Conservation (phyloP, 2,113 vertebrate species). For the Brachionichthys hirsutus region DNA sequence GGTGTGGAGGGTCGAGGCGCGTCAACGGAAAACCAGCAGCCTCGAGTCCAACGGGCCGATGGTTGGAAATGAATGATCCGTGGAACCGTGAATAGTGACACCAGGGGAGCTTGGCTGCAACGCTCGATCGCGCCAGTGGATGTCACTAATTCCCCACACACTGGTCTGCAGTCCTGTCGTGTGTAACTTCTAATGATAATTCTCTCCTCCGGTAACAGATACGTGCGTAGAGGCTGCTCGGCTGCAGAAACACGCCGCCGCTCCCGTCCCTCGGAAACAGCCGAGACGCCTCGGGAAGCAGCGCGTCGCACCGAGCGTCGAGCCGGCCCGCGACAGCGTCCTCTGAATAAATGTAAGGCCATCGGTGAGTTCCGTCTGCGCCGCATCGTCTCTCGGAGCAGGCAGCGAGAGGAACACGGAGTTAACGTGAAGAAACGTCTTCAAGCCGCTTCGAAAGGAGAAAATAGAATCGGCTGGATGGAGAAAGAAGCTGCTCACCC, state of each 20-base stretch:
- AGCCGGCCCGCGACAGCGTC: conserved; percentile 7
- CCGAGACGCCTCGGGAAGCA: neutral
- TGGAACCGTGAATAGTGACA: too few relatives aligned
- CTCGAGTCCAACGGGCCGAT: too few relatives aligned
- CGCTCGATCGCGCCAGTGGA: too few relatives aligned
- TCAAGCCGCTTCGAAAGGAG: conserved; percentile 42
- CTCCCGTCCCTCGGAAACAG: conserved; percentile 8
- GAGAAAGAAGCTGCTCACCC: conserved; percentile 35
- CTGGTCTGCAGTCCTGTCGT: conserved; percentile 12
- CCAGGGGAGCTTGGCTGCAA: too few relatives aligned
- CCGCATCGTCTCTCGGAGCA: conserved; percentile 23
- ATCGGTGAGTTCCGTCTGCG: conserved; percentile 15
- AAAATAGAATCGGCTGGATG: conserved; percentile 66
- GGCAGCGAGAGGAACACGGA: conserved; percentile 48
- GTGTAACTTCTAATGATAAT: conserved; percentile 32
- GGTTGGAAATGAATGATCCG: too few relatives aligned
- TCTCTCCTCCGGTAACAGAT: conserved; percentile 30
- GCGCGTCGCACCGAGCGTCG: neutral
- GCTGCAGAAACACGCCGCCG: conserved; percentile 11
- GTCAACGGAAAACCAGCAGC: too few relatives aligned
- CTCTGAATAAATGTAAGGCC: conserved; percentile 45
- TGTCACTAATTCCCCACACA: neutral
- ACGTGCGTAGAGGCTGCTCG: conserved; percentile 55
- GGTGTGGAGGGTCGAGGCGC: conserved; percentile 12
- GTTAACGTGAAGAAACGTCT: conserved; percentile 41